These are phyloP conservation scores for Drosophila yakuba DNA, from an alignment of 1,140 invertebrate genomes.

Conservation along the genomic window DNA sequence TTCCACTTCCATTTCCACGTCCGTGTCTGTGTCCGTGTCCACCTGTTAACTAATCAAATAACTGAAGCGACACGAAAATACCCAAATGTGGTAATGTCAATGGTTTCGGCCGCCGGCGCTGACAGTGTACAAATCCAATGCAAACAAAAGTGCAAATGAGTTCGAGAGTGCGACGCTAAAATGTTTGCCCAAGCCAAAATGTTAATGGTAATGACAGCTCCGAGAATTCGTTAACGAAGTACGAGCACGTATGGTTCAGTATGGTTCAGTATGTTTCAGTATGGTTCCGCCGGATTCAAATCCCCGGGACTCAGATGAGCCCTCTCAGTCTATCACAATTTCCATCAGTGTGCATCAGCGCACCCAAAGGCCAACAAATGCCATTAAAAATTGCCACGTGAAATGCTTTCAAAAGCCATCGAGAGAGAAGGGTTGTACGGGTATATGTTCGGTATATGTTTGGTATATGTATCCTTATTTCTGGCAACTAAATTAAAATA, in stretches of 20 bases:
- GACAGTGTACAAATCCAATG: conserved; percentile 55
- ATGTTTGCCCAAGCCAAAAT: conserved; percentile 71
- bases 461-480: conserved; percentile 4
- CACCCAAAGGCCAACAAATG: conserved; percentile 16
- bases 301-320: neutral
- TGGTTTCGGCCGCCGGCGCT: conserved; percentile 43
- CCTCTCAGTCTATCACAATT: conserved; percentile 12
- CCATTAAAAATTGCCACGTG: conserved; percentile 57
- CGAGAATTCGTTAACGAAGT: conserved; percentile 61
- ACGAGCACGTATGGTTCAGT: conserved; percentile 21
- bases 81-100: conserved; percentile 48
- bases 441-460: too few relatives aligned
- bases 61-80: conserved; percentile 51
- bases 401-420: conserved; percentile 46
- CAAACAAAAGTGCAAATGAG: conserved; percentile 61
- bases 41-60: conserved; percentile 63
- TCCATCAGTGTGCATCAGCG: conserved; percentile 25
- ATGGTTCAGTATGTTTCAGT: neutral
- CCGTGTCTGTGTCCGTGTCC: neutral
- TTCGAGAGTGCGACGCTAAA: conserved; percentile 53
- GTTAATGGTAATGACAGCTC: conserved; percentile 68
- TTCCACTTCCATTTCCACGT: neutral
- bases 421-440: neutral
- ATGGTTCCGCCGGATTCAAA: neutral
- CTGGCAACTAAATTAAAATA: conserved; percentile 47